Evolutionary conservation across 2,888 invertebrate species (phyloP).

Genomic region (Harmothoe impar): DNA sequence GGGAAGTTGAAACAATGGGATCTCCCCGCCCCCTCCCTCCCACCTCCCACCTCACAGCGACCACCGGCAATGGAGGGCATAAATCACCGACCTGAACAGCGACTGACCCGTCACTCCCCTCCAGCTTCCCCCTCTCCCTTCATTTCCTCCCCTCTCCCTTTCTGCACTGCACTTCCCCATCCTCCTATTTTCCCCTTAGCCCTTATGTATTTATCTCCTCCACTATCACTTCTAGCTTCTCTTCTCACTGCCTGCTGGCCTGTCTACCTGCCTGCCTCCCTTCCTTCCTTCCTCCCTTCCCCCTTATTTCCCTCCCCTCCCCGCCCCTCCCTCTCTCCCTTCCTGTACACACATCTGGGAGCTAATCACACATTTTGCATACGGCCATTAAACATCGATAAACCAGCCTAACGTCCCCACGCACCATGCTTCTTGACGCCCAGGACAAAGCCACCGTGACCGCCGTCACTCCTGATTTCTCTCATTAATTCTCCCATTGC

Average conservation of each 20-base stretch:
- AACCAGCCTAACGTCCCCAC: not conserved
- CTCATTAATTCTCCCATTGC: slow-evolving; percentile 29
- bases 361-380: slow-evolving; percentile 49
- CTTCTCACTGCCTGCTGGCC: not conserved
- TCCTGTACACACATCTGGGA: no score
- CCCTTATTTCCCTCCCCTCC: not conserved
- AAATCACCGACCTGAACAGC: not conserved
- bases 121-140: not conserved
- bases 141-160: not conserved
- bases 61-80: slow-evolving; percentile 31
- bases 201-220: not conserved
- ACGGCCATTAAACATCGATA: slow-evolving; percentile 53
- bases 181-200: not conserved
- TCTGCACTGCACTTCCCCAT: not conserved
- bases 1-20: slow-evolving; percentile 43
- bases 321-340: not conserved
- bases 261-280: not conserved
- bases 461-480: slow-evolving; percentile 5
- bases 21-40: not conserved
- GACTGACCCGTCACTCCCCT: not conserved
- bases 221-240: not conserved
- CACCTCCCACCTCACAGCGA: not conserved
- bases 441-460: slow-evolving; percentile 18
- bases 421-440: slow-evolving; percentile 31
- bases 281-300: not conserved